Evolutionary conservation across 1,140 invertebrate species (phyloP).

Genomic region (Aphelinus certus): DNA sequence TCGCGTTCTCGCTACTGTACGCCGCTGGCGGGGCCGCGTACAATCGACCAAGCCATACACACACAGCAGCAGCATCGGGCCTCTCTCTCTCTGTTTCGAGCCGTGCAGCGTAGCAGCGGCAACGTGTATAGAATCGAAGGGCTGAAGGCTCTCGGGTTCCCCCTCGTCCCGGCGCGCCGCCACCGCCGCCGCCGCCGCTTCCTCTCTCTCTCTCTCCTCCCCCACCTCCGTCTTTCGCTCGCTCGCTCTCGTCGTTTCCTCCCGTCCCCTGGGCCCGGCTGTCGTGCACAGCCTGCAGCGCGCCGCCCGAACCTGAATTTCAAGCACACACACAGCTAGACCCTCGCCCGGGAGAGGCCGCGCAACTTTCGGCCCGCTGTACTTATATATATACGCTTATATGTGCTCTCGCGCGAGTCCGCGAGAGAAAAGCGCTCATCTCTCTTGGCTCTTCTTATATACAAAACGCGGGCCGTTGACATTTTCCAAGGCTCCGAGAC

Average conservation of each 20-base stretch:
- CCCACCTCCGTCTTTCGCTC: slow-evolving; percentile 28
- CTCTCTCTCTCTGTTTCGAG: slow-evolving; percentile 38
- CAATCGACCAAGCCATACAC: too few species aligned
- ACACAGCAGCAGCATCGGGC: not conserved
- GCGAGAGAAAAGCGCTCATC: not conserved
- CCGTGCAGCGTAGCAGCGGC: slow-evolving; percentile 43
- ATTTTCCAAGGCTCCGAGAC: too few species aligned
- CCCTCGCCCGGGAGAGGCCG: not conserved
- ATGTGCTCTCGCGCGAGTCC: not conserved
- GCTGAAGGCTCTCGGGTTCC: slow-evolving; percentile 48
- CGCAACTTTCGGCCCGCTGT: slow-evolving; percentile 7
- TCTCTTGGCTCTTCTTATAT: not conserved
- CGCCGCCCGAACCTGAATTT: slow-evolving; percentile 57
- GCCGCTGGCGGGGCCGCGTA: slow-evolving; percentile 25
- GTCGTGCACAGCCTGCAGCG: slow-evolving; percentile 46
- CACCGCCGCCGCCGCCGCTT: not conserved
- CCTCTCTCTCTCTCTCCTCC: slow-evolving; percentile 9
- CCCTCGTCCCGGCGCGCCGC: not conserved
- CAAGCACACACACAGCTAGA: slow-evolving; percentile 42
- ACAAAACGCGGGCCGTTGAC: too few species aligned
- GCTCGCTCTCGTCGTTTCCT: slow-evolving; percentile 23
- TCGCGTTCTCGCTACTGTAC: slow-evolving; percentile 45
- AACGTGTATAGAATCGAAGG: slow-evolving; percentile 51
- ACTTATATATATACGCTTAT: slow-evolving; percentile 20
- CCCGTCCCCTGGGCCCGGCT: slow-evolving; percentile 31